Percentiles rank a stretch among this genome's conserved stretches.
Evolutionary conservation across 2,113 vertebrate genomes (phyloP).

Genomic region (Cephalopholis sonnerati): DNA sequence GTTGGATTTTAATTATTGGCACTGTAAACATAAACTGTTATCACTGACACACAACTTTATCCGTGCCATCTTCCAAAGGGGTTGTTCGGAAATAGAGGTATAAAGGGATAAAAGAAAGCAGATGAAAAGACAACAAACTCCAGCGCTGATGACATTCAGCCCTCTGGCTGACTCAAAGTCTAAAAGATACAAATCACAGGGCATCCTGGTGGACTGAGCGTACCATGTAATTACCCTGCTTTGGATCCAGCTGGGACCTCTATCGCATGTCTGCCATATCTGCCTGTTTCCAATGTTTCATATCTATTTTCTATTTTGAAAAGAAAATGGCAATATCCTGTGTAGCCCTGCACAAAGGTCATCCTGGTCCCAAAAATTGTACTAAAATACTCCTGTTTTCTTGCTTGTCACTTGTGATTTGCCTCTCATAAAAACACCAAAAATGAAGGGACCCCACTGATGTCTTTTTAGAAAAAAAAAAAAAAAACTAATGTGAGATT

Average conservation of each 20-base stretch:
- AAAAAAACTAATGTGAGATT: constrained; percentile 27
- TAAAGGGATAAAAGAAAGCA: not conserved
- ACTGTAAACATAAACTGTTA: not conserved
- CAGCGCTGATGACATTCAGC: too few relatives aligned
- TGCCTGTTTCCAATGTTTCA: not conserved
- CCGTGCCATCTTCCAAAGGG: not conserved
- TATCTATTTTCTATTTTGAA: not conserved
- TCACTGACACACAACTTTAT: not conserved
- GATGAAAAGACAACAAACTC: not conserved
- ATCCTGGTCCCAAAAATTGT: not conserved
- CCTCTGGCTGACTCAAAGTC: not conserved
- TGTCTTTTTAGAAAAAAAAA: not conserved
- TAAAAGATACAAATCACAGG: not conserved
- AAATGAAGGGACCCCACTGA: not conserved
- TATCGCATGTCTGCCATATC: not conserved
- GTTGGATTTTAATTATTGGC: not conserved
- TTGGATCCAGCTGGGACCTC: not conserved
- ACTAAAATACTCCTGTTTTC: not conserved
- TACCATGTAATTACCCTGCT: too few relatives aligned
- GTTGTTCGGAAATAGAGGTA: not conserved
- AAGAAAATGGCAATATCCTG: not conserved
- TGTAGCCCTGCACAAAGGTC: not conserved
- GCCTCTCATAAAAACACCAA: not conserved
- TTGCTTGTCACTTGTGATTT: constrained; percentile 4
- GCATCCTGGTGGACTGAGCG: not conserved